Evolutionary conservation across 2,113 vertebrate genomes (phyloP).

Genomic region (Corydoras maculifer): DNA sequence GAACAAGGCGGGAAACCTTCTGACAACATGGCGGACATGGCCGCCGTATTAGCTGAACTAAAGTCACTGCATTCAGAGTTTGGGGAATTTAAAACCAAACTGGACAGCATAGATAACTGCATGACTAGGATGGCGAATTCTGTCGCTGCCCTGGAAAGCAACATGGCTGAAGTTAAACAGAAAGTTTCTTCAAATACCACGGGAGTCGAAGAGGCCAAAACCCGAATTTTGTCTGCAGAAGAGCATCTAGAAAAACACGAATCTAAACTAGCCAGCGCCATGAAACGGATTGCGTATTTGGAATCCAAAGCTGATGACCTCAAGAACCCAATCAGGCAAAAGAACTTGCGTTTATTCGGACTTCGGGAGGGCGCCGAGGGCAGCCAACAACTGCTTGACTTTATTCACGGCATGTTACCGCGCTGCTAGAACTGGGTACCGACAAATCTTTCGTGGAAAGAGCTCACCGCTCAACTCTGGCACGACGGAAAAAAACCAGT

Average conservation of each 20-base stretch:
- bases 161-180: background rate
- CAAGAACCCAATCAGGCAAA: too few species aligned
- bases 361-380: too few species aligned
- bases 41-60: background rate
- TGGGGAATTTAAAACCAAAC: conserved; percentile 1
- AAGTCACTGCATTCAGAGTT: background rate
- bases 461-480: too few species aligned
- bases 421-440: too few species aligned
- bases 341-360: too few species aligned
- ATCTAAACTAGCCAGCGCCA: background rate
- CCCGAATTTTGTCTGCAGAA: conserved; percentile 2
- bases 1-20: background rate
- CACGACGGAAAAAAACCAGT: too few species aligned
- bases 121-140: background rate
- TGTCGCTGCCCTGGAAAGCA: background rate
- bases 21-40: background rate
- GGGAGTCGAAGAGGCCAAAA: background rate
- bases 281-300: too few species aligned
- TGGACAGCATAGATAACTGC: background rate
- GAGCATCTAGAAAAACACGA: background rate
- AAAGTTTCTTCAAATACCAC: background rate
- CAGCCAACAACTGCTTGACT: too few species aligned
- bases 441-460: too few species aligned
- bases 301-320: too few species aligned
- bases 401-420: too few species aligned